Evolutionary conservation across 2,888 invertebrate genomes (phyloP), one percentile per base, ranked within the genome.

Genomic region (Spisula subtruncata): DNA sequence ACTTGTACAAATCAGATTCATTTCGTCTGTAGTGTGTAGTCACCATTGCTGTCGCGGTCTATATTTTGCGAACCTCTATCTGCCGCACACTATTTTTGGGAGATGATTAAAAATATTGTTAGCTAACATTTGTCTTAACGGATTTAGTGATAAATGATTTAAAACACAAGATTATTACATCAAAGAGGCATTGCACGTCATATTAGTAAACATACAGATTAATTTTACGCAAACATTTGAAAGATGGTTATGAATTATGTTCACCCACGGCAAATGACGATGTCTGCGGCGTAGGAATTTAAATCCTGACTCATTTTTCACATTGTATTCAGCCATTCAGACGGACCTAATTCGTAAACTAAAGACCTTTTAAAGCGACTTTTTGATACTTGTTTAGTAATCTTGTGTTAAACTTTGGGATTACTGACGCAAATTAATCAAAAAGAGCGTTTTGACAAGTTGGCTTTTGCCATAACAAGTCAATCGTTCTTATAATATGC

Each of bases 181-280:
- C 91, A 91, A 91, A 91, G 87, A 25, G 29, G 56, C 79, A 56
- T 20, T 83, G 51, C 71, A 89, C 60, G 91, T 85, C 86, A 87
- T 83, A 86, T 85, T 85, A 87, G 81, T 85, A 89, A 91, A 91
- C 89, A 85, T 83, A n/a, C 20, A 87, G 87, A 85, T 91, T 91
- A 91, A 81, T 89, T 82, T 80, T 81, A 51, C 71, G 46, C 51
- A 84, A 90, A 90, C 85, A 85, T 54, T 35, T 66, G 51, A n/a
- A 56, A 85, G 81, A 90, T 82, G 85, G 54, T 66, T 79, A 85
- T 20, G 35, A 79, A 51, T 18, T 14, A 29, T 54, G 18, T 85
- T 48, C 79, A 85, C 32, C 18, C 25, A 46, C n/a, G 10, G 18
- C 18, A 81, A 46, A 81, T 85, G 35, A 25, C 84, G 25, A 84